phyloP scores from a whole-genome alignment of 2,888 invertebrate genomes.

The Caenorhabditis uteleia region DNA sequence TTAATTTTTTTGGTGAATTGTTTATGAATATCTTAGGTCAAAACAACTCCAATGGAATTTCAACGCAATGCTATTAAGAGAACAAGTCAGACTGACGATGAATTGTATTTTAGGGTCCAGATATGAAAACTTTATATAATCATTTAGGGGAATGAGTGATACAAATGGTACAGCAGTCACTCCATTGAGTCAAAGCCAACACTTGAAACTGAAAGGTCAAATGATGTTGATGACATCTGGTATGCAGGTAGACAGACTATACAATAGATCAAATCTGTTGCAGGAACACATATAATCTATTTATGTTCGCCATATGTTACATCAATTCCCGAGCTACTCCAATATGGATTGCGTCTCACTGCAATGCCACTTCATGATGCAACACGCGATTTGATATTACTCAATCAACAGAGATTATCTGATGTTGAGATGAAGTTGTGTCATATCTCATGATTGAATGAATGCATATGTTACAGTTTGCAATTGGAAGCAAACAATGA shows the following conservation, averaged over 20 bases:
- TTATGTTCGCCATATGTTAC: slow-evolving; percentile 62
- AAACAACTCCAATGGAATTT: slow-evolving; percentile 54
- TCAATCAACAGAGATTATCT: slow-evolving; percentile 61
- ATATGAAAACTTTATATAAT: background rate
- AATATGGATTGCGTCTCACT: slow-evolving; percentile 54
- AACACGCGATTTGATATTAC: slow-evolving; percentile 61
- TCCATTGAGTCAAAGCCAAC: slow-evolving; percentile 36
- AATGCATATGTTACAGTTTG: slow-evolving; percentile 39
- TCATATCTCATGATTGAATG: background rate
- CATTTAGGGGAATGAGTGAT: slow-evolving; percentile 6
- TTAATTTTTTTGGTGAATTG: background rate
- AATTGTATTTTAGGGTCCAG: slow-evolving; percentile 2
- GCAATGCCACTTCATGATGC: slow-evolving; percentile 65
- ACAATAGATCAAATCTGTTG: background rate
- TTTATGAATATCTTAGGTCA: slow-evolving; percentile 14
- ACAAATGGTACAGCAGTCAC: slow-evolving; percentile 1
- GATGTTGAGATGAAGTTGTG: slow-evolving; percentile 61
- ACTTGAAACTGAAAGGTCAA: slow-evolving; percentile 60
- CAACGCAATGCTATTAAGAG: slow-evolving; percentile 33
- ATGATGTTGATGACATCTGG: slow-evolving; percentile 56
- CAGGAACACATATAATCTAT: slow-evolving; percentile 52
- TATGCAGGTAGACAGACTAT: background rate
- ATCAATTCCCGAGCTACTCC: slow-evolving; percentile 47
- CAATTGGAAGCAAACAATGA: slow-evolving; percentile 66
- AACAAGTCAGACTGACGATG: slow-evolving; percentile 16